Evolutionary conservation across 2,113 vertebrate genomes (phyloP).

Genomic region (Channa argus): DNA sequence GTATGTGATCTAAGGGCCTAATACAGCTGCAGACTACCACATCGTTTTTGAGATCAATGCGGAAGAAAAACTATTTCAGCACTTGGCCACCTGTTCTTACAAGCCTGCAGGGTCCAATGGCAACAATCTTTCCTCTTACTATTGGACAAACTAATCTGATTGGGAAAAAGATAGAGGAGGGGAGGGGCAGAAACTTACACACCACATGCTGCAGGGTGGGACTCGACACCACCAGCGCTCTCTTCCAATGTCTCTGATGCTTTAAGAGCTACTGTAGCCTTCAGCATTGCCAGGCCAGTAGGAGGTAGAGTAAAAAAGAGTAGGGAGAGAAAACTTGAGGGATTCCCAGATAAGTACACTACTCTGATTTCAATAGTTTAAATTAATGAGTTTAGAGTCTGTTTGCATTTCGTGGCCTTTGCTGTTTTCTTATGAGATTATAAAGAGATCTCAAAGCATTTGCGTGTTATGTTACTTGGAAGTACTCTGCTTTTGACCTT

Average conservation of each 20-base stretch:
- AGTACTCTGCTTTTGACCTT: background rate
- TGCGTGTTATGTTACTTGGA: background rate
- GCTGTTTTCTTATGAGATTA: background rate
- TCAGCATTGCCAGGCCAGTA: slow-evolving; percentile 52
- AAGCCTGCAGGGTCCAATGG: slow-evolving; percentile 68
- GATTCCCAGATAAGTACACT: slow-evolving; percentile 26
- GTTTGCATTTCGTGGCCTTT: background rate
- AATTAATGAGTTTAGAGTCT: background rate
- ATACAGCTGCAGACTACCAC: slow-evolving; percentile 11
- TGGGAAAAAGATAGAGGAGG: slow-evolving; percentile 66
- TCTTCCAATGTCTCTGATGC: slow-evolving; percentile 64
- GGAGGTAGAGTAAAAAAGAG: slow-evolving; percentile 42
- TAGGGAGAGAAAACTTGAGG: slow-evolving; percentile 2
- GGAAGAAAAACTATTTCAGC: slow-evolving; percentile 54
- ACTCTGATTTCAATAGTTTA: slow-evolving; percentile 18
- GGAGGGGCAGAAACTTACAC: slow-evolving; percentile 69
- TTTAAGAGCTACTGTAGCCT: slow-evolving; percentile 67
- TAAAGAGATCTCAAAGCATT: background rate
- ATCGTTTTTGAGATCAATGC: slow-evolving; percentile 42
- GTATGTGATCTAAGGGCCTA: slow-evolving; percentile 10
- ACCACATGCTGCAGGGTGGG: slow-evolving; percentile 76
- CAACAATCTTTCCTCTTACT: slow-evolving; percentile 74
- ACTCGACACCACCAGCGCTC: slow-evolving; percentile 69
- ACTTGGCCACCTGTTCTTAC: slow-evolving; percentile 75
- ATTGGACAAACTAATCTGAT: slow-evolving; percentile 78